Evolutionary conservation across 1,140 invertebrate species (phyloP).

Genomic region (Phymastichus coffea): DNA sequence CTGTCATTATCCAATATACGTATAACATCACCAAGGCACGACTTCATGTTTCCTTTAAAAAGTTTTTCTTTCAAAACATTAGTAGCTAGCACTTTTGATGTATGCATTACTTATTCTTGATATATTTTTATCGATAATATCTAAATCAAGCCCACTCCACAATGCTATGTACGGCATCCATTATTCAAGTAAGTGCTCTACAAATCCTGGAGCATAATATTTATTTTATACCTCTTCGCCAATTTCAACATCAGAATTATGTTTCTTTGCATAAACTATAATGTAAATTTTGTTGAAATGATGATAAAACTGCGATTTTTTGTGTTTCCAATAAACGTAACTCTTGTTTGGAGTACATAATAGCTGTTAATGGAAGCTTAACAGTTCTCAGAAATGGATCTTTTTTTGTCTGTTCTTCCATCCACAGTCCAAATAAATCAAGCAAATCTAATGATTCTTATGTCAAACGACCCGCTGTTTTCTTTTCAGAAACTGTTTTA

Average conservation of each 20-base stretch:
- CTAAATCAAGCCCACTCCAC: constrained; percentile 9
- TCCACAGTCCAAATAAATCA: constrained; percentile 9
- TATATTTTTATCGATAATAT: too few relatives aligned
- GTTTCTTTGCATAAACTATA: too few relatives aligned
- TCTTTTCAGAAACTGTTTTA: constrained; percentile 15
- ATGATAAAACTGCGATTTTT: too few relatives aligned
- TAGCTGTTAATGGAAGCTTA: constrained; percentile 3
- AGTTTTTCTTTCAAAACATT: constrained; percentile 4
- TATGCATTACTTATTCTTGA: too few relatives aligned
- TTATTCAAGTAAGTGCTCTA: constrained; percentile 1
- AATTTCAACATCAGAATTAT: too few relatives aligned
- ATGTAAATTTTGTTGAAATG: too few relatives aligned
- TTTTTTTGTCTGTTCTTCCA: constrained; percentile 4
- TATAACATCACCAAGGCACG: too few relatives aligned
- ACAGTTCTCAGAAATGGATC: constrained; percentile 20
- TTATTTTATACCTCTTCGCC: constrained; percentile 5
- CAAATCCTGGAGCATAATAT: constrained; percentile 16
- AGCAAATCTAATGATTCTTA: constrained; percentile 10
- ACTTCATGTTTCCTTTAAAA: background rate
- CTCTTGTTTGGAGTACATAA: constrained; percentile 18
- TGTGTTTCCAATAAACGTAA: background rate
- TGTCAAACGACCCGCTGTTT: background rate
- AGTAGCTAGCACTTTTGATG: constrained; percentile 14
- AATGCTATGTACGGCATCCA: constrained; percentile 20
- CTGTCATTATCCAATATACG: constrained; percentile 1